Evolutionary conservation across 2,797 vertebrate genomes (phyloP).

Genomic region (Gymnoscopelus braueri): DNA sequence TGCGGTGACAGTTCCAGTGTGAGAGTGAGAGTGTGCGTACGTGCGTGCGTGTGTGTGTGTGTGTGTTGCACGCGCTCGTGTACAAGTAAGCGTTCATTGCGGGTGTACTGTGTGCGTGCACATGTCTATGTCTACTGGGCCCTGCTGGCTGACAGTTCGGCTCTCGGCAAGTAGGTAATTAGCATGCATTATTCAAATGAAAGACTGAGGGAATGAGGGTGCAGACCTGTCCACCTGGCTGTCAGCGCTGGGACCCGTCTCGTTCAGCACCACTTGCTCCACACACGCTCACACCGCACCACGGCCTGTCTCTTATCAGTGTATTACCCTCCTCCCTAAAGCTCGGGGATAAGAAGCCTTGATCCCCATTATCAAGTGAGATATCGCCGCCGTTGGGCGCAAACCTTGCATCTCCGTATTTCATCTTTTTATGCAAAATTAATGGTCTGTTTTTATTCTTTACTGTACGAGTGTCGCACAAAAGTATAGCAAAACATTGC

Average conservation of each 20-base stretch:
- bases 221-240: constrained; percentile 79
- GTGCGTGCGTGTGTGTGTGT: constrained; percentile 10
- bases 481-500: too few species aligned
- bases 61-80: constrained; percentile 14
- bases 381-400: constrained; percentile 8
- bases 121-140: constrained; percentile 59
- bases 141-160: constrained; percentile 73
- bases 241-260: constrained; percentile 70
- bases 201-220: constrained; percentile 74
- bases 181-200: constrained; percentile 85
- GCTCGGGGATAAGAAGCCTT: constrained; percentile 41
- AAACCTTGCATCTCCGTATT: too few species aligned
- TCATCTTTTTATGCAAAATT: too few species aligned
- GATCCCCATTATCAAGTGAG: constrained; percentile 42
- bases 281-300: constrained; percentile 66
- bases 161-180: constrained; percentile 81
- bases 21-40: background rate
- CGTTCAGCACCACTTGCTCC: constrained; percentile 69
- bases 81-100: constrained; percentile 32
- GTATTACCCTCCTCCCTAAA: constrained; percentile 55
- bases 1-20: constrained; percentile 48
- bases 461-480: too few species aligned
- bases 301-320: constrained; percentile 62
- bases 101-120: constrained; percentile 1
- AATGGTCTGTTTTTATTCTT: too few species aligned